Conservation (phyloP, 2,113 vertebrate species). For the Piaya cayana region DNA sequence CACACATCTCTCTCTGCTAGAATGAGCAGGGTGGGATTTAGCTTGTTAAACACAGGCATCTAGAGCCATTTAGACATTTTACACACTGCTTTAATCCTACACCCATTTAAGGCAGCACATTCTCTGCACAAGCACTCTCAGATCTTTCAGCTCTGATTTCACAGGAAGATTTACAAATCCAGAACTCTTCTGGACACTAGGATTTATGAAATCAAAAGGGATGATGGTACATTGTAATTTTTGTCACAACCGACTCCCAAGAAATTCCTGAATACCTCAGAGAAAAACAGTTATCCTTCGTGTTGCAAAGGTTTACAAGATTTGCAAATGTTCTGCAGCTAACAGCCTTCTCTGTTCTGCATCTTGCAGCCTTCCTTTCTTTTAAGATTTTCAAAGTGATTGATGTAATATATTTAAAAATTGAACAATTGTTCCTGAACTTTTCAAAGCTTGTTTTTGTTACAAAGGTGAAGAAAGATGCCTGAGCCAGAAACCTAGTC, state of each 20-base stretch:
- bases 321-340: not conserved
- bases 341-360: not conserved
- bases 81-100: not conserved
- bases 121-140: accelerated
- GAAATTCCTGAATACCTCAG: not conserved
- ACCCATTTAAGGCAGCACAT: accelerated
- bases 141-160: not conserved
- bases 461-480: not conserved
- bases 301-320: not conserved
- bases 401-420: not conserved
- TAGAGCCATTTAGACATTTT: not conserved
- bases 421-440: not conserved
- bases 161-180: not conserved
- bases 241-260: not conserved
- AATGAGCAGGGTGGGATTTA: not conserved
- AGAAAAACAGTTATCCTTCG: not conserved
- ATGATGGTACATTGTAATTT: not conserved
- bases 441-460: not conserved
- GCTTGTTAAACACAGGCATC: not conserved
- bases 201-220: not conserved
- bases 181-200: not conserved
- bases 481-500: accelerated
- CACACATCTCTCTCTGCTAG: accelerated
- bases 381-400: not conserved
- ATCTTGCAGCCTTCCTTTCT: not conserved